Base-by-base conservation (phyloP, 2,113 vertebrate genomes). In the Ictalurus punctatus region DNA sequence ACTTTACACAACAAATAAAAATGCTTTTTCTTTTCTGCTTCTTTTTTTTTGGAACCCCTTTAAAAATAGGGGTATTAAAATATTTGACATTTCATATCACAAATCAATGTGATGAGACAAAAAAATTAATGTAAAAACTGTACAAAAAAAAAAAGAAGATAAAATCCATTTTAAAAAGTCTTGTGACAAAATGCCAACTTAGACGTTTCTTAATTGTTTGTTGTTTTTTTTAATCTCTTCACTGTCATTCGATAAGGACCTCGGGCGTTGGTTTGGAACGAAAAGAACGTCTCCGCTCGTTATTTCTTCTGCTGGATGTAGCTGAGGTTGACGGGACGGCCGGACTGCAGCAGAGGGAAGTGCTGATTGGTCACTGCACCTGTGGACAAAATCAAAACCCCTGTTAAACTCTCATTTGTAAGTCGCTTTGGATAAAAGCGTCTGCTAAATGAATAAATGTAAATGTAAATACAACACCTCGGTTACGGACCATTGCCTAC, bases 91-190 rank as follows among this genome's bases (percentile, higher is more conserved):
- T 97, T 98, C 81, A 96, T 98, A 99, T 98, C 98, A 99, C 98
- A 97, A 94, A 87, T 95, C 96, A 97, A 95, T 95, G 97, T 97
- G 97, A 99, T 98, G 98, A 97, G 90, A 96, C 92, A 92, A 94
- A 92, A 94, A 90, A 89, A 83, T 89, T 90, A 94, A 90, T 90
- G 96, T 98, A 98, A 97, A 99, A 99, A 98, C 97, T 98, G 96
- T 99, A 99, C 98, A 99, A 98, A 98, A 52, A 98, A 98, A 98
- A 98, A 48, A 98, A 98, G 98, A 98, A 97, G 95, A 97, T 98
- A 99, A 97, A 98, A 95, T 95, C 96, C 97, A 88, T 94, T 95
- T 95, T 84, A 94, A 95, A 98, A 98, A 97, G 96, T 95, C 91
- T 87, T 81, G 73, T 90, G 93, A 94, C 92, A 92, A 92, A 94